Evolutionary conservation across 2,888 invertebrate species (phyloP).

Genomic region (Epirrhoe alternata): DNA sequence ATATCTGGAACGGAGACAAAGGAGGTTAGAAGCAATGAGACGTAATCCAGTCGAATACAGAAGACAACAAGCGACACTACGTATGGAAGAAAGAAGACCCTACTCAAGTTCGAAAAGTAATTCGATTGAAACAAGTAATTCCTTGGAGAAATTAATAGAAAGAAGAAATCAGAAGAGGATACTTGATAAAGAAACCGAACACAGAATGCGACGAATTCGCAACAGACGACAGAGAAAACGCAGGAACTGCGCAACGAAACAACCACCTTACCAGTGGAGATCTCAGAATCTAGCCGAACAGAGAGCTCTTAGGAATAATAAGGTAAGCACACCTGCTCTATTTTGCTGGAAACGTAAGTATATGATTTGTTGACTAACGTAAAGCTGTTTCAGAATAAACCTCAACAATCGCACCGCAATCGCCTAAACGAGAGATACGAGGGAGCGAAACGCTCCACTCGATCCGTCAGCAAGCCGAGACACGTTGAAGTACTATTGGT

Average conservation of each 20-base stretch:
- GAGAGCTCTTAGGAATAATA: slow-evolving; percentile 50
- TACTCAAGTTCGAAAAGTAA: slow-evolving; percentile 59
- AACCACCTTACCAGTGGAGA: slow-evolving; percentile 76
- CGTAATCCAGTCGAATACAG: slow-evolving; percentile 73
- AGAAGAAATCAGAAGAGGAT: slow-evolving; percentile 57
- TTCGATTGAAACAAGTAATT: slow-evolving; percentile 66
- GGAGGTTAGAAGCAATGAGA: slow-evolving; percentile 69
- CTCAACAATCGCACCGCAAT: slow-evolving; percentile 59
- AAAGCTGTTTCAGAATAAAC: slow-evolving; percentile 54
- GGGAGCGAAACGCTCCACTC: slow-evolving; percentile 58
- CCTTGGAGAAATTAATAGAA: slow-evolving; percentile 56
- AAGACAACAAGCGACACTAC: slow-evolving; percentile 63
- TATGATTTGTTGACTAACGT: not conserved
- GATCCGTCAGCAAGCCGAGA: slow-evolving; percentile 90
- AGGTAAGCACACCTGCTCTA: slow-evolving; percentile 42
- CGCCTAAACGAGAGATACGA: slow-evolving; percentile 50
- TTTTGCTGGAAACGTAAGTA: not conserved
- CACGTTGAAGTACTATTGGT: slow-evolving; percentile 95
- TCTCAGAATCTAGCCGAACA: slow-evolving; percentile 56
- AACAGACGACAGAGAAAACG: slow-evolving; percentile 70
- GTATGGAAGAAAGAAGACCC: slow-evolving; percentile 68
- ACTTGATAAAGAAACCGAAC: slow-evolving; percentile 49
- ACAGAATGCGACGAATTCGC: slow-evolving; percentile 61
- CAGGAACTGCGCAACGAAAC: slow-evolving; percentile 72
- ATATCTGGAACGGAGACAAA: slow-evolving; percentile 69